phyloP scores from a whole-genome alignment of 1,140 invertebrate species.

The Nasonia vitripennis region DNA sequence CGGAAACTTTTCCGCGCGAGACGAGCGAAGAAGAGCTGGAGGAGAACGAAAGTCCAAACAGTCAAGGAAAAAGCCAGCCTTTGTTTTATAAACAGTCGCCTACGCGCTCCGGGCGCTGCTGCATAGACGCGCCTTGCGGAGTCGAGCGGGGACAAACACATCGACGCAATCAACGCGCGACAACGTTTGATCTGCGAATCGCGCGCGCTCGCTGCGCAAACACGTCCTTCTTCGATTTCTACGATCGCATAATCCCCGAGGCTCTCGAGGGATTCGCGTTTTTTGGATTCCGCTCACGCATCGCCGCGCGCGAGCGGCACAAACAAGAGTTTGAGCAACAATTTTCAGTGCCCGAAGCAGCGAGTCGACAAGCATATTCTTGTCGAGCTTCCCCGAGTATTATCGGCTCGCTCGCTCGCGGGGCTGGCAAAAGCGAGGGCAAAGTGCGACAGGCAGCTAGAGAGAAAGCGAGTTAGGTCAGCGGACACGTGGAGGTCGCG shows the following conservation, averaged over 20 bases:
- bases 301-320: too few species aligned
- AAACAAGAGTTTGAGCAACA: too few species aligned
- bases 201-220: conserved; percentile 41
- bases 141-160: conserved; percentile 38
- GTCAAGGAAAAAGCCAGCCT: conserved; percentile 34
- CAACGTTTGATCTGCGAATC: conserved; percentile 66
- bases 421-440: background rate
- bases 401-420: background rate
- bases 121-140: background rate
- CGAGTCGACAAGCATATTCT: conserved; percentile 3
- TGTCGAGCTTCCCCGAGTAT: background rate
- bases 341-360: too few species aligned
- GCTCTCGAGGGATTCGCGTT: background rate
- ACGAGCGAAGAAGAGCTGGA: too few species aligned
- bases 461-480: conserved; percentile 32
- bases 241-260: background rate
- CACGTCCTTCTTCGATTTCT: background rate
- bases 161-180: conserved; percentile 61
- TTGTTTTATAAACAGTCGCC: conserved; percentile 64
- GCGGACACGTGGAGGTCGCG: conserved; percentile 58
- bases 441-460: background rate
- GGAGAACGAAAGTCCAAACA: background rate
- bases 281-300: too few species aligned
- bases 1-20: too few species aligned
- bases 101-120: background rate